Evolutionary conservation across 30 jellyfish, hydroid and myxozoan genomes (phyloP), one percentile per base, ranked within the genome.

Genomic region (Catostylus mosaicus): DNA sequence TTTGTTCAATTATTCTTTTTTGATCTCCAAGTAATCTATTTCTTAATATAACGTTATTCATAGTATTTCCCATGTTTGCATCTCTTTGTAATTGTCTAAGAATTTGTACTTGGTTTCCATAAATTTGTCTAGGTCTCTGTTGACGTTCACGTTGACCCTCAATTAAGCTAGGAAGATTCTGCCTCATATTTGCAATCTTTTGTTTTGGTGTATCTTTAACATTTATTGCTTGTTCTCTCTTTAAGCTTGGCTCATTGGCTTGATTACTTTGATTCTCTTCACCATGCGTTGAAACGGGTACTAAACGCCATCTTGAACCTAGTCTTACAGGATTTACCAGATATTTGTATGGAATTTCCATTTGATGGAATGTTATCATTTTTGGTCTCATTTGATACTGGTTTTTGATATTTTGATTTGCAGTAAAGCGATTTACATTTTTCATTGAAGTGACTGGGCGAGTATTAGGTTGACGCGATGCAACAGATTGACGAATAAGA

Each of bases 271-370:
- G 63, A 16, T 18, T 32, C 7, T 23, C 75, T 19, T 23, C 27
- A 18, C 19, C 50, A 20, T 27, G 40, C 10, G 43, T 16, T 34
- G 51, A 35, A 5, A 79, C 92, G 29, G 92, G 92, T 45, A 82
- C 92, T 45, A 82, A 43, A 26, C 70, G 64, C 86, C 75, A 72
- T 10, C 61, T 69, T 29, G 92, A 74, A 5, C 92, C 92, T 24
- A 82, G 62, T 45, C n/a, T 34, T 30, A 82, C 30, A 23, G 92
- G 92, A 24, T 43, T 69, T 59, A 29, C 73, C 57, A 82, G 35
- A 38, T 82, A 82, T 23, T 50, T 50, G 45, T 82, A 82, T 18
- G 92, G 92, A 32, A 82, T 56, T 38, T 82, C 57, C 67, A 82
- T 50, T 36, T 77, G 85, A 20, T 80, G 85, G 43, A 82, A 82